Percentiles rank a stretch among this genome's conserved stretches.
phyloP scores from a whole-genome alignment of 64 coral and sea anemone species.

The Montipora cactus region DNA sequence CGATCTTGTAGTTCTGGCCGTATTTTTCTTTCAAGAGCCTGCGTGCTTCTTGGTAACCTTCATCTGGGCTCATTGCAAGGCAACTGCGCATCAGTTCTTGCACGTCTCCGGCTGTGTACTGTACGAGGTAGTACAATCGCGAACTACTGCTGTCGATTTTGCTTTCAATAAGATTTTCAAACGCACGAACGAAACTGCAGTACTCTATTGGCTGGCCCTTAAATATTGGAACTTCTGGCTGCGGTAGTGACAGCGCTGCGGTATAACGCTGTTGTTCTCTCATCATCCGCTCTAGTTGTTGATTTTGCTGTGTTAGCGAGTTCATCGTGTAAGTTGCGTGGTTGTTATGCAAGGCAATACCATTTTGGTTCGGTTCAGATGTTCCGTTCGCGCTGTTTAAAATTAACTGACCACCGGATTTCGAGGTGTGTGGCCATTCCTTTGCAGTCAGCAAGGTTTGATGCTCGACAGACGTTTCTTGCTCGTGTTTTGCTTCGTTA shows the following conservation, averaged over 20 bases:
- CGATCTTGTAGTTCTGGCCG: conserved; percentile 55
- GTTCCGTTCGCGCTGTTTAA: too few relatives aligned
- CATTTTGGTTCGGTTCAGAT: too few relatives aligned
- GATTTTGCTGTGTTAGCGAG: neutral
- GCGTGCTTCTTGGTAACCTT: conserved; percentile 53
- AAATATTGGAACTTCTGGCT: conserved; percentile 40
- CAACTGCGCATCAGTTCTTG: conserved; percentile 53
- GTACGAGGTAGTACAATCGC: conserved; percentile 70
- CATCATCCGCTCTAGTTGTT: conserved; percentile 24
- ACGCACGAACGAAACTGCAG: conserved; percentile 56
- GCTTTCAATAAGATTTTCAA: conserved; percentile 64
- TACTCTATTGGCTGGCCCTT: conserved; percentile 3
- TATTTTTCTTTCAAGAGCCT: conserved; percentile 54
- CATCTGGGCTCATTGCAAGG: conserved; percentile 44
- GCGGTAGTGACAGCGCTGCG: neutral
- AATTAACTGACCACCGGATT: too few relatives aligned
- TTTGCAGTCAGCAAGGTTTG: too few relatives aligned
- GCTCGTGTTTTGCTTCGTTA: too few relatives aligned
- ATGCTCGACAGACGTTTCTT: too few relatives aligned
- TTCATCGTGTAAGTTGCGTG: neutral
- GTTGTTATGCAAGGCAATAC: neutral
- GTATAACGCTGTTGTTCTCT: neutral
- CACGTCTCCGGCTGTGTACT: conserved; percentile 26
- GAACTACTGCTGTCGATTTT: conserved; percentile 65
- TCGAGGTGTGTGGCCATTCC: too few relatives aligned